A percentile compares a stretch with the other conserved stretches of the same genome.
These are phyloP conservation scores for Synodontis membranacea DNA, from an alignment of 2,113 vertebrate species.

Conservation along the genomic window DNA sequence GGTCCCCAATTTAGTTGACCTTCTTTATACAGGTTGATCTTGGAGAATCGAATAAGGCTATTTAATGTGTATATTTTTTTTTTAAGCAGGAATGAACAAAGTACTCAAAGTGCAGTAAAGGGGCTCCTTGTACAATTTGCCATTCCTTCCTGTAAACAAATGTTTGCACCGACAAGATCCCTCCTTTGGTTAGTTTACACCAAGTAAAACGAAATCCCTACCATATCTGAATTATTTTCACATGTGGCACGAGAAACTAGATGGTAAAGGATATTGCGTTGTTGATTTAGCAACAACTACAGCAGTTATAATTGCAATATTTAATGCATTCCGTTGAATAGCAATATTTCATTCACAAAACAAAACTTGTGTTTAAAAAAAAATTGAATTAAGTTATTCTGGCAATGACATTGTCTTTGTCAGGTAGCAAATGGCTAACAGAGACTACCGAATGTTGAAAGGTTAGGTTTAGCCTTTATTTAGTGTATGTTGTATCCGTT, in stretches of 20 bases:
- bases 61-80: neutral
- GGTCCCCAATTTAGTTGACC: neutral
- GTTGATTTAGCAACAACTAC: neutral
- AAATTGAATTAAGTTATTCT: neutral
- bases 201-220: neutral
- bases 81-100: conserved; percentile 34
- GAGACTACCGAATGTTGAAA: conserved; percentile 1
- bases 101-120: conserved; percentile 3
- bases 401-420: neutral
- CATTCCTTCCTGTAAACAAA: conserved; percentile 8
- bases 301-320: neutral
- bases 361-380: neutral
- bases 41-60: neutral
- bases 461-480: neutral
- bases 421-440: neutral
- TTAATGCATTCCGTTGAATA: neutral
- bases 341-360: neutral
- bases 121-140: neutral
- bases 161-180: neutral
- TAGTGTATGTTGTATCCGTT: neutral
- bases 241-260: neutral
- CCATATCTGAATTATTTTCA: neutral
- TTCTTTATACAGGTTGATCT: neutral
- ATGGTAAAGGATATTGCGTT: neutral
- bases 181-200: neutral